Evolutionary conservation across 2,888 invertebrate genomes (phyloP), one percentile per base, ranked within the genome.

Genomic region (Cerceris rybyensis): DNA sequence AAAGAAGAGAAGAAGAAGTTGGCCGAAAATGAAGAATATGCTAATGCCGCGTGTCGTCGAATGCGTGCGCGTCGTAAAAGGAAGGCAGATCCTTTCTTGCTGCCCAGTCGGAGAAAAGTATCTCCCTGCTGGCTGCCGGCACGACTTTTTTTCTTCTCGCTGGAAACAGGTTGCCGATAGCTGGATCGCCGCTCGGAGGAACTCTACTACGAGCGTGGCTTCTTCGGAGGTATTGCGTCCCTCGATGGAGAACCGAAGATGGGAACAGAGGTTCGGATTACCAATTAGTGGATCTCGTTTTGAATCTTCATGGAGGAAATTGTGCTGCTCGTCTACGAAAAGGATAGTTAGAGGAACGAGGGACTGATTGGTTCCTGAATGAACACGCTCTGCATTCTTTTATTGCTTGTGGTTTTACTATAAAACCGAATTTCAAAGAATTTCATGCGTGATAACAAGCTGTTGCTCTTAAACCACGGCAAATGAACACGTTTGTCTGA

Each of bases 21-120:
- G 72, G 49, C n/a, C 61, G 59, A 71, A 78, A 74, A 80, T 68
- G 80, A 75, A 71, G 80, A 80, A 80, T 80, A 78, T 78, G 78
- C 68, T 78, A 75, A 80, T 80, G 70, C 67, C 60, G 58, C 55
- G 78, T 64, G 74, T 75, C 79, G 78, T 52, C 50, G 66, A 70
- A 63, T 42, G 66, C 6, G 59, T 54, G 17, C 41, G 13, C 42
- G 43, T 67, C 74, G 70, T 78, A 78, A 78, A 78, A 78, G 78
- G 78, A 77, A 75, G 67, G 41, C 55, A 50, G 58, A 55, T 46
- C 65, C 64, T 63, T 50, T 60, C 60, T 68, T 55, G 71, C 14
- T n/a, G 52, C 49, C 61, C 63, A 49, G 14, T 74, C 69, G 66
- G 63, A 70, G 74, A 67, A 46, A 70, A 58, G 59, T 69, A 69